Conservation (phyloP, 2,113 vertebrate genomes). For the Thryonomys swinderianus region DNA sequence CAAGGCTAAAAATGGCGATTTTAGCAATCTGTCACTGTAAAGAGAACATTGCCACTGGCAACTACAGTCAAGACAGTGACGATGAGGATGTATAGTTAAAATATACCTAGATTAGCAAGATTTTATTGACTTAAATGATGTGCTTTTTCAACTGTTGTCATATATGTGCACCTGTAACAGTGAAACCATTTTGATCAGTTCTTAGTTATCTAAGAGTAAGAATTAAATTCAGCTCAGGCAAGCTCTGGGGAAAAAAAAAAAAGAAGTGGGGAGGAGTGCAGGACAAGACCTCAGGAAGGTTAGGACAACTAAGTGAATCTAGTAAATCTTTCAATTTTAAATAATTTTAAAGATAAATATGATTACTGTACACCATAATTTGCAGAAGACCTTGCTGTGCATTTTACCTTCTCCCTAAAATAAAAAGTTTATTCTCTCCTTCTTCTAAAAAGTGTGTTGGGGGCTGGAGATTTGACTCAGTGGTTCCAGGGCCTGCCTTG, state of each 20-base stretch:
- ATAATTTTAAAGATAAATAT: conserved; percentile 24
- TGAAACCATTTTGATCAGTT: conserved; percentile 6
- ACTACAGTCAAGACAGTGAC: neutral
- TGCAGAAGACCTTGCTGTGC: neutral
- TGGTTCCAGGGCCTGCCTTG: too few relatives aligned
- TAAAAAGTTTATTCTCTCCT: conserved; percentile 34
- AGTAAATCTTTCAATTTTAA: conserved; percentile 27
- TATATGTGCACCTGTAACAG: neutral
- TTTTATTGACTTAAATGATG: conserved; percentile 3
- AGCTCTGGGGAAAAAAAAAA: neutral
- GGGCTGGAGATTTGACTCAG: too few relatives aligned
- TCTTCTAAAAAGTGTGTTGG: neutral
- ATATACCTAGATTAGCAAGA: neutral
- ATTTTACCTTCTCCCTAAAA: neutral
- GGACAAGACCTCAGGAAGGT: neutral
- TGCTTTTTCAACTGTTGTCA: neutral
- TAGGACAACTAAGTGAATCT: conserved; percentile 15
- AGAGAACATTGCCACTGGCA: neutral
- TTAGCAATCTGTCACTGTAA: neutral
- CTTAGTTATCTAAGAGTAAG: neutral
- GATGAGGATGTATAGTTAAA: neutral
- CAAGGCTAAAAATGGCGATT: neutral
- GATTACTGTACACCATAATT: conserved; percentile 2
- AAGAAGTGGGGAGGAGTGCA: neutral
- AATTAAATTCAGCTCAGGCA: neutral